Percentiles rank a stretch among this genome's conserved stretches.
These are phyloP conservation scores for Corticium candelabrum DNA, from an alignment of 37 sponge, comb jelly and placozoan genomes.

Conservation along the genomic window DNA sequence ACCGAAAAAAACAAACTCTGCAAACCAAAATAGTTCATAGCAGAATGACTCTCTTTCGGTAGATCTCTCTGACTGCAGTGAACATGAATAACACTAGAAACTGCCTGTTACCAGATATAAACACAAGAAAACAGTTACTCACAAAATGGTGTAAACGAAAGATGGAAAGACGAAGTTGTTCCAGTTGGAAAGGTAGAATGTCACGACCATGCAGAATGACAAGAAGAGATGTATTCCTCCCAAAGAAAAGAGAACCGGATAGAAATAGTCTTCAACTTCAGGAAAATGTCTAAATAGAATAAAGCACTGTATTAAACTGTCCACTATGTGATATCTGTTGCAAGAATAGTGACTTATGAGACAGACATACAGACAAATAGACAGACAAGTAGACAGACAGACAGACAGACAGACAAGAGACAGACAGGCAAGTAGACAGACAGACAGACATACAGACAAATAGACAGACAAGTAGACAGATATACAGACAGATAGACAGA, in stretches of 20 bases:
- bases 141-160: constrained; percentile 16
- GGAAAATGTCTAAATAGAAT: constrained; percentile 19
- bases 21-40: constrained; percentile 10
- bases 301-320: neutral
- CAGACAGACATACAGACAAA: no score
- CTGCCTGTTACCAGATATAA: no score
- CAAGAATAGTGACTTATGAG: neutral
- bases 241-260: constrained; percentile 27
- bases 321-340: neutral
- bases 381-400: no score
- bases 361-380: no score
- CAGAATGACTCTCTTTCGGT: constrained; percentile 10
- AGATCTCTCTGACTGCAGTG: no score
- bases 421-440: no score
- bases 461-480: no score
- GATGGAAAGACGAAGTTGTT: constrained; percentile 38
- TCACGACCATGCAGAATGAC: constrained; percentile 30
- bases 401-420: no score
- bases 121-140: no score
- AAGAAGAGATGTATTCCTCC: constrained; percentile 49
- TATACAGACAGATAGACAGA: no score
- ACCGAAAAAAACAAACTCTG: constrained; percentile 12
- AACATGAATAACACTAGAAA: no score
- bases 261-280: constrained; percentile 23
- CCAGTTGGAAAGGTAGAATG: constrained; percentile 49